Evolutionary conservation across 2,888 invertebrate species (phyloP).

Genomic region (Aphidoletes aphidimyza): DNA sequence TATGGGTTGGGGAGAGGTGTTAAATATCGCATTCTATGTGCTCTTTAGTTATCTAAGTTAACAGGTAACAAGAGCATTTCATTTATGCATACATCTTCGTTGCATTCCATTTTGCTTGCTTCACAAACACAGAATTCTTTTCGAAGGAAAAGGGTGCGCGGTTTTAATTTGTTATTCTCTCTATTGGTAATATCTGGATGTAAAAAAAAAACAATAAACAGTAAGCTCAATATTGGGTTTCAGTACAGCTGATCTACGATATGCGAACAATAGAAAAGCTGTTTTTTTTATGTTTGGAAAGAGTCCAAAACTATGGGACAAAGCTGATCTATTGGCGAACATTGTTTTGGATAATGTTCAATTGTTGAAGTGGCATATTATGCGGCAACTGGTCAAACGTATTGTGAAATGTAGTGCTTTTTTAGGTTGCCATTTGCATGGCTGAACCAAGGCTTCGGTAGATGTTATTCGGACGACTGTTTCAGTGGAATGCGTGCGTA

Average conservation of each 20-base stretch:
- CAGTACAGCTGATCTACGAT: not conserved
- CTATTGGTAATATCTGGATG: not conserved
- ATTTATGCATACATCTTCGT: not conserved
- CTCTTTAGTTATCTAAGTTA: slow-evolving; percentile 55
- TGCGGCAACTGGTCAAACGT: slow-evolving; percentile 49
- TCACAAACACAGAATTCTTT: not conserved
- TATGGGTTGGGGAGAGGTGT: too few relatives aligned
- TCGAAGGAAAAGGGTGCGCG: not conserved
- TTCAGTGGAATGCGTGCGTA: slow-evolving; percentile 74
- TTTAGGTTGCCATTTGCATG: slow-evolving; percentile 57
- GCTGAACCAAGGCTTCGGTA: slow-evolving; percentile 62
- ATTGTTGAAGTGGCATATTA: not conserved
- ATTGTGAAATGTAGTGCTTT: slow-evolving; percentile 55
- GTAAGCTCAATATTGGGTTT: not conserved
- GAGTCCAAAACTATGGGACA: not conserved
- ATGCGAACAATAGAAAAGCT: not conserved
- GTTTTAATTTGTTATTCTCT: not conserved
- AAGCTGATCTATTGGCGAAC: not conserved
- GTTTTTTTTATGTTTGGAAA: not conserved
- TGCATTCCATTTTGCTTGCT: not conserved
- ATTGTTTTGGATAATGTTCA: not conserved
- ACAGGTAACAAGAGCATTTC: slow-evolving; percentile 54
- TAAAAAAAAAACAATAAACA: not conserved
- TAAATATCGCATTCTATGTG: slow-evolving; percentile 24
- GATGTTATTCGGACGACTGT: slow-evolving; percentile 67